phyloP scores from a whole-genome alignment of 2,888 invertebrate genomes.

The Orthosia cruda region DNA sequence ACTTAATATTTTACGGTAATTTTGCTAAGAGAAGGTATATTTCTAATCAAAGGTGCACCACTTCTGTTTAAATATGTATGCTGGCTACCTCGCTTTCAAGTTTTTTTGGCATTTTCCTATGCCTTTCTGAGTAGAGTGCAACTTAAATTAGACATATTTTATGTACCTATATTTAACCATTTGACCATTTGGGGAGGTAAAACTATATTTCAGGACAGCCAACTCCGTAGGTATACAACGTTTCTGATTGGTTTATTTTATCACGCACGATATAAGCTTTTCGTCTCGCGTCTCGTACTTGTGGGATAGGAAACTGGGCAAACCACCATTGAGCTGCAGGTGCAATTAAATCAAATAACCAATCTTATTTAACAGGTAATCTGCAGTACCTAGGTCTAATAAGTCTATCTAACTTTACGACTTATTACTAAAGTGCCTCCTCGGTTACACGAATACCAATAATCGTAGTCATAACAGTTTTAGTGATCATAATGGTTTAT shows the following conservation, averaged over 20 bases:
- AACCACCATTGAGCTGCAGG: background rate
- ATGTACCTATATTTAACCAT: background rate
- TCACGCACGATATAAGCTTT: background rate
- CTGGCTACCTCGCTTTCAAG: background rate
- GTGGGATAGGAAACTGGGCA: background rate
- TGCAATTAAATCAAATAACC: background rate
- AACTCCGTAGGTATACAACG: background rate
- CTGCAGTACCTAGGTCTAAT: too few species aligned
- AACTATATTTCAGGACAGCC: background rate
- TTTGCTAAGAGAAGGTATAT: background rate
- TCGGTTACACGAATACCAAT: slow-evolving; percentile 7
- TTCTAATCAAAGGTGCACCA: background rate
- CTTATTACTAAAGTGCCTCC: background rate
- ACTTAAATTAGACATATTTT: too few species aligned
- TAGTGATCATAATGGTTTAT: slow-evolving; percentile 39
- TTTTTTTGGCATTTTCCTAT: background rate
- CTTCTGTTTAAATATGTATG: background rate
- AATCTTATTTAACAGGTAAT: background rate
- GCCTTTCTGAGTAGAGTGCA: background rate
- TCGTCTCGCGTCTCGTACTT: background rate
- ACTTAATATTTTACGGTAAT: background rate
- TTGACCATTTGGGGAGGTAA: background rate
- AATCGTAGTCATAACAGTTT: slow-evolving; percentile 24
- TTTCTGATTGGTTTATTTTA: background rate
- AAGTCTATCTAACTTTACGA: background rate